Percentiles rank a stretch among this genome's conserved stretches.
Conservation (phyloP, 2,113 vertebrate genomes). For the Prochilodus magdalenae region DNA sequence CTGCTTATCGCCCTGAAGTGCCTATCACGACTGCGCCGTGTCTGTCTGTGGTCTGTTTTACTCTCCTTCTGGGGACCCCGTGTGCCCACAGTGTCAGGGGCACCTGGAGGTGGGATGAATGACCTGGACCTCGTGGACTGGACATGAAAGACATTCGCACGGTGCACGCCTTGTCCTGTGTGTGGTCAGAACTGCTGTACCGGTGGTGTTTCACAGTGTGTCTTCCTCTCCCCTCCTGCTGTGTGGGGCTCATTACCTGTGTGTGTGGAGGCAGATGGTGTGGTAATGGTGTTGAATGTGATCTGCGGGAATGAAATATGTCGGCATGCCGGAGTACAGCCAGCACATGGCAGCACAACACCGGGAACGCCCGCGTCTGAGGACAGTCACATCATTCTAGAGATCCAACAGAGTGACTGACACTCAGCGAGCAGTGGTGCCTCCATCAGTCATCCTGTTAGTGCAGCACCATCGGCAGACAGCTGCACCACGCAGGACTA, state of each 20-base stretch:
- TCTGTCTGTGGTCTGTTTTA: neutral
- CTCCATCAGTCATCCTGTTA: no score
- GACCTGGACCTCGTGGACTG: no score
- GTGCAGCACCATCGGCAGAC: no score
- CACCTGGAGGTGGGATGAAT: neutral
- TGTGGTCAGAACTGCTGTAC: neutral
- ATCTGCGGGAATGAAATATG: constrained; percentile 73
- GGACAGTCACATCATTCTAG: no score
- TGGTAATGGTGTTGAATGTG: constrained; percentile 81
- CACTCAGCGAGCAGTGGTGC: no score
- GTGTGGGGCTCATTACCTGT: constrained; percentile 68
- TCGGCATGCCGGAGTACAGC: constrained; percentile 69
- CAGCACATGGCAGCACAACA: constrained; percentile 69
- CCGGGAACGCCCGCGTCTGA: no score
- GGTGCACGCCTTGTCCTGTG: no score
- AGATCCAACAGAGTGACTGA: no score
- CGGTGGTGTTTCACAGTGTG: constrained; percentile 55
- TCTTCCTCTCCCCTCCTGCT: constrained; percentile 2
- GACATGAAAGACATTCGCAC: no score
- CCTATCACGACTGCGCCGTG: neutral
- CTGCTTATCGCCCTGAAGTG: neutral
- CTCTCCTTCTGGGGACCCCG: neutral
- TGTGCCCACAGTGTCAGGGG: neutral
- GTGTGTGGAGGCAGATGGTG: constrained; percentile 79
- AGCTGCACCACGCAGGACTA: no score